Conservation (phyloP, 1,140 invertebrate genomes). For the Drosophila rufa region DNA sequence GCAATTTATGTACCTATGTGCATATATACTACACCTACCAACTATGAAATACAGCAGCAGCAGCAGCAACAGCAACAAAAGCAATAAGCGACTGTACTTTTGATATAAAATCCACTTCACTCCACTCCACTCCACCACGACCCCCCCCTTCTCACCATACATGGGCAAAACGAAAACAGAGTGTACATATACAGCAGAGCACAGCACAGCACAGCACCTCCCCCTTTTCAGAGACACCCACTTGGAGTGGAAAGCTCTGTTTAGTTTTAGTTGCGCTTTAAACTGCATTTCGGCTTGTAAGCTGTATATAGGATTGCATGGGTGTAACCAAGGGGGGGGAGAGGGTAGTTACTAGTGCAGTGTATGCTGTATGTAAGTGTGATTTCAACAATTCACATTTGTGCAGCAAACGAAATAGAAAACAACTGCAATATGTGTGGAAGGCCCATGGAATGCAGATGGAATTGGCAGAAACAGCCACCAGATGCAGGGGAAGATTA, state of each 20-base stretch:
- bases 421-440: conserved; percentile 54
- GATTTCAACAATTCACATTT: conserved; percentile 46
- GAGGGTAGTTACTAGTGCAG: neutral
- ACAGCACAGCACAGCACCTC: conserved; percentile 21
- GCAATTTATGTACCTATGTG: conserved; percentile 72
- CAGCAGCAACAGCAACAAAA: conserved; percentile 58
- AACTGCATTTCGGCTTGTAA: conserved; percentile 79
- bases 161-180: conserved; percentile 61
- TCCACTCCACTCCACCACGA: conserved; percentile 1
- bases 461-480: conserved; percentile 14
- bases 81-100: conserved; percentile 72
- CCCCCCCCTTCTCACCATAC: conserved; percentile 25
- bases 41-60: conserved; percentile 77
- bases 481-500: conserved; percentile 1
- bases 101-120: conserved; percentile 77
- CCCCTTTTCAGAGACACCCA: conserved; percentile 35
- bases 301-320: conserved; percentile 56
- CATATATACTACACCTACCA: conserved; percentile 38
- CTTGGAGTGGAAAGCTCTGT: conserved; percentile 66
- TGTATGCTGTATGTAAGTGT: conserved; percentile 16
- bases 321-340: conserved; percentile 3
- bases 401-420: conserved; percentile 59
- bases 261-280: conserved; percentile 83
- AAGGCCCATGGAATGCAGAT: conserved; percentile 28
- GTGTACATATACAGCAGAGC: conserved; percentile 37